phyloP scores from a whole-genome alignment of 1,140 invertebrate species.

The Oryzaephilus surinamensis region DNA sequence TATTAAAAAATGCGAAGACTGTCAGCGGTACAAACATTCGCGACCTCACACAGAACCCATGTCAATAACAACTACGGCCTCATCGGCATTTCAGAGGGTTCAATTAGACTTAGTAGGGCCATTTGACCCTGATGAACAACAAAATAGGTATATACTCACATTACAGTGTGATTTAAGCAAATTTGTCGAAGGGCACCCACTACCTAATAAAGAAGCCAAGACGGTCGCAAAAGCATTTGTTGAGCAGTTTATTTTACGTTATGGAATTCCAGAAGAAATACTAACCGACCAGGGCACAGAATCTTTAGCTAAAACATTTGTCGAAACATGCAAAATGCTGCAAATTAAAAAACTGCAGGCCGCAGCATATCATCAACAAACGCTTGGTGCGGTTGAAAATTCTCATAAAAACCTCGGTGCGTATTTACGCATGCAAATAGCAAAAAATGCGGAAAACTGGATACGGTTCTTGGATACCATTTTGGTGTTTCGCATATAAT shows the following conservation, averaged over 20 bases:
- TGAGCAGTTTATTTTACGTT: conserved; percentile 20
- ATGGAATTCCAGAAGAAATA: conserved; percentile 18
- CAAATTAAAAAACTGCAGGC: conserved; percentile 18
- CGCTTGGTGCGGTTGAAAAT: conserved; percentile 19
- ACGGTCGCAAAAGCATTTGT: conserved; percentile 18
- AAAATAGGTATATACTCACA: conserved; percentile 14
- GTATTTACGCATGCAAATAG: conserved; percentile 17
- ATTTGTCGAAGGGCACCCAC: conserved; percentile 13
- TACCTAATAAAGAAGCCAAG: conserved; percentile 13
- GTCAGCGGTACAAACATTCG: conserved; percentile 16
- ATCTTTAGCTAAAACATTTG: conserved; percentile 14
- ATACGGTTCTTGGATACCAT: conserved; percentile 21
- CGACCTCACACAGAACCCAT: conserved; percentile 9
- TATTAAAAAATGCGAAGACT: conserved; percentile 14
- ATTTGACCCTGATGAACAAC: conserved; percentile 12
- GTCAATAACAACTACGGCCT: conserved; percentile 13
- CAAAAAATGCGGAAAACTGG: conserved; percentile 13
- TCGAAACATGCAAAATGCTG: conserved; percentile 16
- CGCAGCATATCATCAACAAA: conserved; percentile 24
- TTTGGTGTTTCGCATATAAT: conserved; percentile 20
- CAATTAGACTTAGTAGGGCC: conserved; percentile 17
- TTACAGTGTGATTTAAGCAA: conserved; percentile 15
- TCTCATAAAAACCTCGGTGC: conserved; percentile 19
- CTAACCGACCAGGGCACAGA: conserved; percentile 18
- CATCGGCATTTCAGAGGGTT: conserved; percentile 13